Percentiles rank a stretch among this genome's conserved stretches.
phyloP scores from a whole-genome alignment of 2,888 invertebrate genomes.

The Conchocele bisecta region DNA sequence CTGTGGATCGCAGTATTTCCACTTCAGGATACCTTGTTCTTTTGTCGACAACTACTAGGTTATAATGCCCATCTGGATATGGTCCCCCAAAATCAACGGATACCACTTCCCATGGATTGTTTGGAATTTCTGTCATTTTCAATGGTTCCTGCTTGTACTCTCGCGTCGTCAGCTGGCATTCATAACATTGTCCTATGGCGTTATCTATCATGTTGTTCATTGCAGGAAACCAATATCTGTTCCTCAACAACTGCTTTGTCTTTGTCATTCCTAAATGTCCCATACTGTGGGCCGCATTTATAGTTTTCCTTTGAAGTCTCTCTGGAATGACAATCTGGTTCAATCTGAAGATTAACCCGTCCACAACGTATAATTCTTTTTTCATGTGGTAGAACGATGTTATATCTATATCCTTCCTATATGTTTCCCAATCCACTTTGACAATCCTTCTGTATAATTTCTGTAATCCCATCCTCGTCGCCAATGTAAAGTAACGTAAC shows the following conservation, averaged over 20 bases:
- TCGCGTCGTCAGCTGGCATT: conserved; percentile 35
- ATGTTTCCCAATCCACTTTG: not conserved
- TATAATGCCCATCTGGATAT: conserved; percentile 3
- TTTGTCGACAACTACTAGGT: conserved; percentile 12
- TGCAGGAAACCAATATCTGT: conserved; percentile 32
- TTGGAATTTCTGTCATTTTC: conserved; percentile 28
- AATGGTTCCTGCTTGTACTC: conserved; percentile 23
- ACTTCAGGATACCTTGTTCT: not conserved
- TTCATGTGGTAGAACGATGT: not conserved
- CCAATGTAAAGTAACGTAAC: not conserved
- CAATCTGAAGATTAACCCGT: conserved; percentile 19
- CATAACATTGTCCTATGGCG: conserved; percentile 2
- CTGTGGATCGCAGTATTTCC: not conserved
- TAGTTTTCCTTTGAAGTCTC: conserved; percentile 7
- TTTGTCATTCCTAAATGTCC: conserved; percentile 36
- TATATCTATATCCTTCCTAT: not conserved
- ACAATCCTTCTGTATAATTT: not conserved
- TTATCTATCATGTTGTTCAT: conserved; percentile 30
- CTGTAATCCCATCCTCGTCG: too few species aligned
- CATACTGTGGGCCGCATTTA: conserved; percentile 30
- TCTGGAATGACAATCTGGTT: conserved; percentile 21
- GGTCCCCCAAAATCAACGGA: conserved; percentile 16
- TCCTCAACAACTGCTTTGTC: conserved; percentile 22
- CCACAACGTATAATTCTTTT: conserved; percentile 8
- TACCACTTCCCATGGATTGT: conserved; percentile 7